phyloP scores from a whole-genome alignment of 2,113 vertebrate species.

The Albula glossodonta region DNA sequence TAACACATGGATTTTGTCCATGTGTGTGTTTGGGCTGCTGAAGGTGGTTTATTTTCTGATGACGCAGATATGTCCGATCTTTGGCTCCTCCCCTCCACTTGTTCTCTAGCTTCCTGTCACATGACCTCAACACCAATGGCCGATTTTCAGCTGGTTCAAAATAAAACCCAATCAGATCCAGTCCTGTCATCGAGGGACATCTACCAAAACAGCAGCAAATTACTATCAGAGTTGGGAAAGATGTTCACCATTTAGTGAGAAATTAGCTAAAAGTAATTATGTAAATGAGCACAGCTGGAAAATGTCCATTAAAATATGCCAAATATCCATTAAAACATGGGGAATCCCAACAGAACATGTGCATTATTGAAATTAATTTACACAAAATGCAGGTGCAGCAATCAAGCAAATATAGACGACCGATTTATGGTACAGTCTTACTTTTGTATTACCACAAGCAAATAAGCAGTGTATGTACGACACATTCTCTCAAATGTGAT shows the following conservation, averaged over 20 bases:
- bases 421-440: too few relatives aligned
- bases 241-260: too few relatives aligned
- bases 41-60: slow-evolving; percentile 37
- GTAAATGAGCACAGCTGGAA: background rate
- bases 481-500: too few relatives aligned
- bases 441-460: too few relatives aligned
- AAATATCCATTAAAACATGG: background rate
- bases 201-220: too few relatives aligned
- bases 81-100: slow-evolving; percentile 30
- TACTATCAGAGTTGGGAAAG: too few relatives aligned
- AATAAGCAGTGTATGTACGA: too few relatives aligned
- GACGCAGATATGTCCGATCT: background rate
- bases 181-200: too few relatives aligned
- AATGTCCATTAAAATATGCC: background rate
- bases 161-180: too few relatives aligned
- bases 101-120: slow-evolving; percentile 29
- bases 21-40: slow-evolving; percentile 37
- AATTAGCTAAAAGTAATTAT: background rate
- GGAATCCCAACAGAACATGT: background rate
- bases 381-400: too few relatives aligned
- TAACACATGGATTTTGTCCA: slow-evolving; percentile 1
- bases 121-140: background rate
- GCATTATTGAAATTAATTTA: too few relatives aligned
- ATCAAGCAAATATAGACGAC: too few relatives aligned
- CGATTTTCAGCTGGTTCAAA: background rate